A percentile compares a stretch with the other conserved stretches of the same genome.
phyloP scores from a whole-genome alignment of 2,113 vertebrate species.

The Poicephalus gulielmi region DNA sequence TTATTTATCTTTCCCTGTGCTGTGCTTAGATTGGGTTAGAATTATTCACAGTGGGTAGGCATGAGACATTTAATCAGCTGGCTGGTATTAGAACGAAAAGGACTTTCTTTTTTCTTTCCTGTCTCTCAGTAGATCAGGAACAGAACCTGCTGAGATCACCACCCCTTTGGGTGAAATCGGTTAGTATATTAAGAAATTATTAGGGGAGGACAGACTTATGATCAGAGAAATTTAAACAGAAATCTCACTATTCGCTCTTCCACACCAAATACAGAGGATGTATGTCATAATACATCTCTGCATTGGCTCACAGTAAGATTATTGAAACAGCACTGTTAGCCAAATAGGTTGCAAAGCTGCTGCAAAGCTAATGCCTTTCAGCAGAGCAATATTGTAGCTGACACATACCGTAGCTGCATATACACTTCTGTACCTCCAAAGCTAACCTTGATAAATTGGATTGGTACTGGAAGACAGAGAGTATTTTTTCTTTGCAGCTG shows the following conservation, averaged over 20 bases:
- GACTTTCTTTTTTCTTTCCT: not conserved
- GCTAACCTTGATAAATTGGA: not conserved
- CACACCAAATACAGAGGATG: not conserved
- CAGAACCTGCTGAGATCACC: not conserved
- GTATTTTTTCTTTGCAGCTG: not conserved
- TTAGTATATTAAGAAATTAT: not conserved
- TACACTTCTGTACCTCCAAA: not conserved
- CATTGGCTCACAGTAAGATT: not conserved
- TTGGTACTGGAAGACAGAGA: not conserved
- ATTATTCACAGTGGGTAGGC: not conserved
- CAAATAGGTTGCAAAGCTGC: not conserved
- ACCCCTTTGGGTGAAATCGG: not conserved
- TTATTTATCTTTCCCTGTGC: not conserved
- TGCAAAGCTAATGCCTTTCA: not conserved
- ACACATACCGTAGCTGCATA: not conserved
- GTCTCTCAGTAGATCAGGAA: not conserved
- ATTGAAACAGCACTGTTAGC: not conserved
- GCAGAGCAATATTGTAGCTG: not conserved
- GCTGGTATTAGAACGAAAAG: not conserved
- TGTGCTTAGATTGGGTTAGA: not conserved
- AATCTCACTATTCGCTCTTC: not conserved
- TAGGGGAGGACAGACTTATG: not conserved
- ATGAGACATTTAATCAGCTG: not conserved
- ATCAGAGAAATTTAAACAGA: not conserved
- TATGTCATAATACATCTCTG: accelerated